Percentiles rank a stretch among this genome's conserved stretches.
These are phyloP conservation scores for Pseudachorutes palmiensis DNA, from an alignment of 1,140 invertebrate genomes.

Conservation along the genomic window DNA sequence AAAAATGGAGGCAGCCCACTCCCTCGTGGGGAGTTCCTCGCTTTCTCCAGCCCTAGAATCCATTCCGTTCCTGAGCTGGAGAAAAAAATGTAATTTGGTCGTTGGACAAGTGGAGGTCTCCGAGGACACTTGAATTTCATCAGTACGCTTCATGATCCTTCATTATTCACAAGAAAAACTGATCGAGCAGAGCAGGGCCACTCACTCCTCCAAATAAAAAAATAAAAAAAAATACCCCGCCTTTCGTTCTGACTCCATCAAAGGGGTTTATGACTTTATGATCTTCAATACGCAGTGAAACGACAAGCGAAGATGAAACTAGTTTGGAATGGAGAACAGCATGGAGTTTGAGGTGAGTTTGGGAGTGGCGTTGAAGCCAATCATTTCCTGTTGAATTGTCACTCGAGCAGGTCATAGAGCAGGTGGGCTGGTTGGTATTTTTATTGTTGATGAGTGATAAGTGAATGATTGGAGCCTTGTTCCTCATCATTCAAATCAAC, in stretches of 20 bases:
- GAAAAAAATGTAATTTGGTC: background rate
- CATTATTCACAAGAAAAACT: conserved; percentile 31
- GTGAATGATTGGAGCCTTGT: too few relatives aligned
- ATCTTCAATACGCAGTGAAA: too few relatives aligned
- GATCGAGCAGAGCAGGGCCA: too few relatives aligned
- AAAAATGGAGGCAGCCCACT: background rate
- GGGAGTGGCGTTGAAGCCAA: too few relatives aligned
- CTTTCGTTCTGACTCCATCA: background rate
- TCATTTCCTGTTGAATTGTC: too few relatives aligned
- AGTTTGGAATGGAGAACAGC: too few relatives aligned
- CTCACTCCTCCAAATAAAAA: background rate
- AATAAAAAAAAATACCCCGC: conserved; percentile 15
- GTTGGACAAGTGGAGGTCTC: conserved; percentile 12
- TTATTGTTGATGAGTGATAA: too few relatives aligned
- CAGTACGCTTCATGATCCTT: conserved; percentile 39
- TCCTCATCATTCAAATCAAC: conserved; percentile 15
- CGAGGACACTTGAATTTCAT: conserved; percentile 39
- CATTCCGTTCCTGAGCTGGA: background rate
- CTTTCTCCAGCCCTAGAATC: background rate
- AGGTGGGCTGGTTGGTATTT: too few relatives aligned
- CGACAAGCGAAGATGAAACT: too few relatives aligned
- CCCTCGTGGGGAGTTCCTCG: background rate
- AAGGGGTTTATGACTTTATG: too few relatives aligned
- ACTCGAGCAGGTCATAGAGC: too few relatives aligned
- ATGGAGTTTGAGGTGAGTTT: too few relatives aligned